phyloP scores from a whole-genome alignment of 2,888 invertebrate genomes.

The Hirtodrosophila alboralis region DNA sequence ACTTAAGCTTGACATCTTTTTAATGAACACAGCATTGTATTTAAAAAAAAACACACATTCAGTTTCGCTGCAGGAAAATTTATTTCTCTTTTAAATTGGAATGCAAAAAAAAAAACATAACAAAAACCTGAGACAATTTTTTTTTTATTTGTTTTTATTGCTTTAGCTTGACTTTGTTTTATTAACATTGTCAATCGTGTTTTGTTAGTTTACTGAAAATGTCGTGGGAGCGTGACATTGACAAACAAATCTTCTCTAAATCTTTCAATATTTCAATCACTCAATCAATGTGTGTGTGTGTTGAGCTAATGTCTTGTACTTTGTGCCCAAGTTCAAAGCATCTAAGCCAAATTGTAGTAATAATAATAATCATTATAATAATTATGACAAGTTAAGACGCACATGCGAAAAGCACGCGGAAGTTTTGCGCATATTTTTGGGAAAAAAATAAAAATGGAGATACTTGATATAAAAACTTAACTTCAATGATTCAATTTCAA shows the following conservation, averaged over 20 bases:
- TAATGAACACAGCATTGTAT: too few species aligned
- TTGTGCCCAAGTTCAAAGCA: conserved; percentile 14
- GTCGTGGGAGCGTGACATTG: conserved; percentile 72
- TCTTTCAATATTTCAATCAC: conserved; percentile 15
- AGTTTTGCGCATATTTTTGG: conserved; percentile 25
- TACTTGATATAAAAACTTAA: too few species aligned
- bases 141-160: conserved; percentile 7
- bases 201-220: conserved; percentile 32
- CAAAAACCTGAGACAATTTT: not conserved
- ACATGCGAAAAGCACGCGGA: conserved; percentile 40
- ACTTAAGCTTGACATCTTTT: too few species aligned
- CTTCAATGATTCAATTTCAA: conserved; percentile 50
- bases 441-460: conserved; percentile 16
- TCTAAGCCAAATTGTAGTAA: conserved; percentile 12
- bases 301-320: conserved; percentile 3
- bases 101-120: too few species aligned
- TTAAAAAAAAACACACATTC: too few species aligned
- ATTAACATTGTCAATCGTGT: conserved; percentile 17
- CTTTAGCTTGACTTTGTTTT: conserved; percentile 26
- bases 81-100: too few species aligned
- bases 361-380: conserved; percentile 23
- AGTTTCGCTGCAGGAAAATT: conserved; percentile 5
- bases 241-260: conserved; percentile 30
- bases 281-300: conserved; percentile 7
- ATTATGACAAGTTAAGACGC: conserved; percentile 16